phyloP scores from a whole-genome alignment of 2,113 vertebrate genomes.

The Agapornis roseicollis region DNA sequence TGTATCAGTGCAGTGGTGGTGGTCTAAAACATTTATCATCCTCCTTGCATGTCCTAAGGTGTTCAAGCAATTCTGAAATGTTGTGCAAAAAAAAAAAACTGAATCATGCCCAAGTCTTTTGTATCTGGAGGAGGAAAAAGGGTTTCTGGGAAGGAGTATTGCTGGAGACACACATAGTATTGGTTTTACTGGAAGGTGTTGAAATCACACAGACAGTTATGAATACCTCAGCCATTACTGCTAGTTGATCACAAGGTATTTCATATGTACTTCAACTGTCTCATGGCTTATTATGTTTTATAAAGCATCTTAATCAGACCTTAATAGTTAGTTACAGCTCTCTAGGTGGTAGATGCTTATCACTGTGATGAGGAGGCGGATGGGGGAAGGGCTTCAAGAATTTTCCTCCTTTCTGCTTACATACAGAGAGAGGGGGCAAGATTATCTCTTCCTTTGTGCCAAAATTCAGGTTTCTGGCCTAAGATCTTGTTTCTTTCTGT shows the following conservation, averaged over 20 bases:
- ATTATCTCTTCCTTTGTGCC: neutral
- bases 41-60: neutral
- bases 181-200: constrained; percentile 1
- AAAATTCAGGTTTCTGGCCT: neutral
- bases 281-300: constrained; percentile 4
- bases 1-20: neutral
- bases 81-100: constrained; percentile 1
- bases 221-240: neutral
- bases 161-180: neutral
- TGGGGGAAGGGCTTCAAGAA: constrained; percentile 56
- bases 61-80: neutral
- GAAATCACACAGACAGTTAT: constrained; percentile 19
- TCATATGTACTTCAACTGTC: constrained; percentile 25
- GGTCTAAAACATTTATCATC: neutral
- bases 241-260: neutral
- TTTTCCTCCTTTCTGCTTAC: neutral
- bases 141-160: neutral
- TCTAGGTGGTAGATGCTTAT: constrained; percentile 42
- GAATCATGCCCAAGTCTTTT: neutral
- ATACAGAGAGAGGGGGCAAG: neutral
- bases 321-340: constrained; percentile 37
- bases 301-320: constrained; percentile 15
- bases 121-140: neutral
- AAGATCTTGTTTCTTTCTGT: neutral
- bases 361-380: neutral